A percentile compares a stretch with the other conserved stretches of the same genome.
Conservation (phyloP, 2,113 vertebrate genomes). For the Myxocyprinus asiaticus region DNA sequence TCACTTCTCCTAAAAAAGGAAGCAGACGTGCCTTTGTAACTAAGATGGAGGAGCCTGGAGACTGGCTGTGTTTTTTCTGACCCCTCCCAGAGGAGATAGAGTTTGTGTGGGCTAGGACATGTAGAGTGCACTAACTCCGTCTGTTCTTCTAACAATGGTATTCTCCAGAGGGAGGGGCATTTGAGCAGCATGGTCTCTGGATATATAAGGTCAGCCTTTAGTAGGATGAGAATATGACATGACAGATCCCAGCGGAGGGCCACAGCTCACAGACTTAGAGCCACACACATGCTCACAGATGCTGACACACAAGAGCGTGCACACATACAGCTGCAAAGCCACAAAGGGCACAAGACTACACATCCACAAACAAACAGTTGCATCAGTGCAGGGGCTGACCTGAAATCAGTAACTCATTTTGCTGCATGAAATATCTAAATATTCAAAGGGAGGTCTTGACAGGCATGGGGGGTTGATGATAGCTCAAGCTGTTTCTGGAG, state of each 20-base stretch:
- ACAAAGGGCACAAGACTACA: too few species aligned
- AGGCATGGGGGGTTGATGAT: slow-evolving; percentile 32
- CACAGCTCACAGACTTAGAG: slow-evolving; percentile 23
- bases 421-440: slow-evolving; percentile 23
- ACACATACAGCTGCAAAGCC: neutral
- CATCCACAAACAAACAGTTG: too few species aligned
- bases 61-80: slow-evolving; percentile 58
- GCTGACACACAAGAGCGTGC: neutral
- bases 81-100: slow-evolving; percentile 48
- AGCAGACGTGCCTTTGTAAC: slow-evolving; percentile 58
- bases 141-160: slow-evolving; percentile 40
- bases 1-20: slow-evolving; percentile 52
- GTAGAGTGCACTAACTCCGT: slow-evolving; percentile 47
- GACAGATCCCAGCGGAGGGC: slow-evolving; percentile 55
- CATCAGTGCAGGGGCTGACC: neutral
- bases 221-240: slow-evolving; percentile 60
- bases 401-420: slow-evolving; percentile 17
- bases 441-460: slow-evolving; percentile 9
- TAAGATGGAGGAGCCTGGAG: slow-evolving; percentile 54
- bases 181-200: slow-evolving; percentile 55
- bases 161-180: slow-evolving; percentile 56
- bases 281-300: slow-evolving; percentile 11
- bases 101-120: slow-evolving; percentile 27
- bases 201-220: slow-evolving; percentile 59
- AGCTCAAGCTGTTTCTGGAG: slow-evolving; percentile 38